Conservation (phyloP, 1,140 invertebrate species). For the Chironomus tepperi region DNA sequence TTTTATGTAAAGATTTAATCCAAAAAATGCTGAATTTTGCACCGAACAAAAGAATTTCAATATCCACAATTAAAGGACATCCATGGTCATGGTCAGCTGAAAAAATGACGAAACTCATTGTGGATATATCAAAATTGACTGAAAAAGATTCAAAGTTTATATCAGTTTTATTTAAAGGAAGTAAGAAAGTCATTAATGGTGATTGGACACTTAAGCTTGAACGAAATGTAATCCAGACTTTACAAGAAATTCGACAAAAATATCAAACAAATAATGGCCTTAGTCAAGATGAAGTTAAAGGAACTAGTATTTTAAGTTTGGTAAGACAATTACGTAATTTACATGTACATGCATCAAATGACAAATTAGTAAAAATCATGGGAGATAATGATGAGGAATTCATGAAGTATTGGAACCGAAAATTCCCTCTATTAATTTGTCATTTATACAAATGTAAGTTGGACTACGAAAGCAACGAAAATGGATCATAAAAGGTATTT, state of each 20-base stretch:
- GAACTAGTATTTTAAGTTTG: not conserved
- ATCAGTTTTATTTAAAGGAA: not conserved
- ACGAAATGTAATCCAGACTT: not conserved
- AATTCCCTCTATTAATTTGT: not conserved
- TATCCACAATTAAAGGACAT: not conserved
- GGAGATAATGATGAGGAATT: not conserved
- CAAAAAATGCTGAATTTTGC: not conserved
- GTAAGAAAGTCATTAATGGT: not conserved
- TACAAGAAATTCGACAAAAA: not conserved
- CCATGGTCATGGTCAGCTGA: not conserved
- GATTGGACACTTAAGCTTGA: not conserved
- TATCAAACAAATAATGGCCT: not conserved
- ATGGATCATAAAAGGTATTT: too few relatives aligned
- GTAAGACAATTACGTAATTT: not conserved
- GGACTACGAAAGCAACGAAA: not conserved
- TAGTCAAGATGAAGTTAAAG: not conserved
- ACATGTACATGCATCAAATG: not conserved
- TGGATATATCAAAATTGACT: not conserved
- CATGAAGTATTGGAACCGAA: not conserved
- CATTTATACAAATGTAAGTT: not conserved
- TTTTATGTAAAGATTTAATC: not conserved
- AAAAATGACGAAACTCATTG: not conserved
- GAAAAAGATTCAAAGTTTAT: not conserved
- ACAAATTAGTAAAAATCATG: not conserved
- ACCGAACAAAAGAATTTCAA: not conserved